Percentiles rank a stretch among this genome's conserved stretches.
Conservation (phyloP, 64 coral and sea anemone genomes). For the Porites lutea region DNA sequence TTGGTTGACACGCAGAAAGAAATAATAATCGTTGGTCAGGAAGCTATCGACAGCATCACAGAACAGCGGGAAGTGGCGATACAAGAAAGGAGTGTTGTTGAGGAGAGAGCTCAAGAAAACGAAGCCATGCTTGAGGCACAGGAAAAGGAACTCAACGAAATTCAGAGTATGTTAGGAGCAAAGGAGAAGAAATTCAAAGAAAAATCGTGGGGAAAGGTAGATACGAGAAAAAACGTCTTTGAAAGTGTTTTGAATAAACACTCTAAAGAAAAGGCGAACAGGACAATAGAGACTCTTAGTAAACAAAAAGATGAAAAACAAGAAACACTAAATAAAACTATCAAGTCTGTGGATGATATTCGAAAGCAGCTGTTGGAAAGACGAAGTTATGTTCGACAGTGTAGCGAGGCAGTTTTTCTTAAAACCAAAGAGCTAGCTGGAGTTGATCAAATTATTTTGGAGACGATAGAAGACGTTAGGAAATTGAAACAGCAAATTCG, state of each 20-base stretch:
- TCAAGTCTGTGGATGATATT: constrained; percentile 32
- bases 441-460: constrained; percentile 68
- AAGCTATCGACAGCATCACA: constrained; percentile 62
- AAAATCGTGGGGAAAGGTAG: not conserved
- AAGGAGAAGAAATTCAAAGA: not conserved
- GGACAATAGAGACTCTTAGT: constrained; percentile 11
- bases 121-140: constrained; percentile 55
- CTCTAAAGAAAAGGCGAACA: constrained; percentile 67
- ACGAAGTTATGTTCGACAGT: constrained; percentile 47
- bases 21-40: constrained; percentile 66
- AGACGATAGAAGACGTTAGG: constrained; percentile 68
- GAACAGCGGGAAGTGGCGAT: constrained; percentile 21
- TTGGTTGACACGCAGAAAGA: constrained; percentile 83
- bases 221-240: constrained; percentile 19
- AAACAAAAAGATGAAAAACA: constrained; percentile 82
- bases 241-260: constrained; percentile 45
- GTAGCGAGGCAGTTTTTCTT: constrained; percentile 35
- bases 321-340: constrained; percentile 55
- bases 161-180: constrained; percentile 5
- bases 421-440: constrained; percentile 75
- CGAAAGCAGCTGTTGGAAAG: constrained; percentile 16
- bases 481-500: constrained; percentile 56
- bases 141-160: constrained; percentile 72
- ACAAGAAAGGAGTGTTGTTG: constrained; percentile 51
- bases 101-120: constrained; percentile 63